Evolutionary conservation across 1,140 invertebrate species (phyloP), one percentile per base, ranked within the genome.

Genomic region (Elysia chlorotica): DNA sequence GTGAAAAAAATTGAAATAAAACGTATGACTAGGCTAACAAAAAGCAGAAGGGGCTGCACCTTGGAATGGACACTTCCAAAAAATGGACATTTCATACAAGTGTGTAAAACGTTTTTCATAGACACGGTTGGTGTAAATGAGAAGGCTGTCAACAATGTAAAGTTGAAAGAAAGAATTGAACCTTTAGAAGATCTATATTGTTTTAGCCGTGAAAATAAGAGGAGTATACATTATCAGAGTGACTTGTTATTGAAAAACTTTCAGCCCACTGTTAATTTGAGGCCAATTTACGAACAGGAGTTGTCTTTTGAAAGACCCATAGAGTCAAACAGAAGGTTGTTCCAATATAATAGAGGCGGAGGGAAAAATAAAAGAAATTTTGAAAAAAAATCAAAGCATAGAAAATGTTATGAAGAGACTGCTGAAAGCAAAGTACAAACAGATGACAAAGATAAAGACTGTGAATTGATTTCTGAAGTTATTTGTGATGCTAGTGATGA

Each of bases 101-200:
- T 73, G 28, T 73, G 71, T 48, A 73, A 73, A 35, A 73, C 71
- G 17, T 73, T 73, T 62, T 73, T 73, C 30, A 36, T 73, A 3
- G 61, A 73, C 23, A 73, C 62, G 5, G 31, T 73, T 1, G 63
- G 63, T 41, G 38, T 73, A 4, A 36, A 23, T 73, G 61, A 63
- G n/a, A 30, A 35, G 2, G 10, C 61, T 19, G 61, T 35, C 2
- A 35, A 63, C 35, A 63, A 63, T 35, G 37, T 63, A 19, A 35
- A 35, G 2, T 35, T 63, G 33, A 30, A 63, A 35, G 37, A 63
- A 35, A 6, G 37, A 35, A 63, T 63, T 23, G 5, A 36, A 35
- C 61, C 61, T 28, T 23, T 56, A 21, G 3, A 3, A 4, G 4
- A 4, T 56, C 4, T n/a, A n/a, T n/a, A n/a, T 48, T 48, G 41